Base-by-base conservation (phyloP, 2,888 invertebrate species). In the Megaustenia siamemsis region DNA sequence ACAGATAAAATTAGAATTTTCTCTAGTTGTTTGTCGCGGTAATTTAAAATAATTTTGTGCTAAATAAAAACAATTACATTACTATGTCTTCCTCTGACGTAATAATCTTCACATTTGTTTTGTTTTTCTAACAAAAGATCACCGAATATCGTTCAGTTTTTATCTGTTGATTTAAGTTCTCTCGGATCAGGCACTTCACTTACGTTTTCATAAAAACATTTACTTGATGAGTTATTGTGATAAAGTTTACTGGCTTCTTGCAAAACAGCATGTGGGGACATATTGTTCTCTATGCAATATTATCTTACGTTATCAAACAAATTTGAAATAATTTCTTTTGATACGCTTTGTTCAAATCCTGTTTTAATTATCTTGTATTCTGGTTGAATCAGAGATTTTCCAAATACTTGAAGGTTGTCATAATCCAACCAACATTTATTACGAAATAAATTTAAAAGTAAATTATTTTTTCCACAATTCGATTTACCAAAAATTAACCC, bases 381-480 rank as follows among this genome's bases (percentile, higher is more conserved):
- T 18, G 86, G 84, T 76, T 86, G 86, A 68, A 84, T 84, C 18
- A 86, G 71, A 66, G 76, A 80, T 75, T 84, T 86, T 40, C 86
- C 86, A 69, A 84, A 86, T n/a, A 86, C 81, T n/a, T 40, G 24
- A 21, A 86, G 66, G 24, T 77, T 80, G 56, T 86, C 76, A 68
- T 81, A 86, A 76, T 86, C 84, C 6, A 86, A 21, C 63, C 63
- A 63, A 10, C 63, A 10, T 32, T 63, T 1, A 15, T 32, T 63
- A 15, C 28, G 18, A 53, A 63, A 32, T 32, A 63, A 15, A 63
- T 63, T 63, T 63, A 81, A 60, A 4, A 84, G 53, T 18, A 82
- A 75, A 28, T 18, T 60, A 6, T 84, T 85, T 77, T 86, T 86
- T 38, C 84, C 86, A 79, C 86, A 86, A n/a, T n/a, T n/a, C n/a